These are phyloP conservation scores for Metalampra italica DNA, from an alignment of 2,888 invertebrate genomes.

Conservation along the genomic window DNA sequence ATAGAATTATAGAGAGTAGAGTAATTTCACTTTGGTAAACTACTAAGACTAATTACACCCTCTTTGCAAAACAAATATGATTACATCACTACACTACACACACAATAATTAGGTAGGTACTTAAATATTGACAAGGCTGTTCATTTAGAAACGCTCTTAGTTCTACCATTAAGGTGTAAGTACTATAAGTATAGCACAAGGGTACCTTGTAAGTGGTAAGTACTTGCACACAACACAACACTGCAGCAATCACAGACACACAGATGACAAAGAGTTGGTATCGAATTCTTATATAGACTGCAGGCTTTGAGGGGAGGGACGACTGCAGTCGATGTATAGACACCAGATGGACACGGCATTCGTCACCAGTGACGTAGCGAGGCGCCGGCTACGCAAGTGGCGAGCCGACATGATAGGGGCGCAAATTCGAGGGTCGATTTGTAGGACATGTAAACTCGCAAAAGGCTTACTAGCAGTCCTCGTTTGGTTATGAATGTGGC, in stretches of 20 bases:
- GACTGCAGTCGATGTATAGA: conserved; percentile 7
- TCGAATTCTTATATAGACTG: conserved; percentile 72
- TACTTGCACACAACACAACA: conserved; percentile 67
- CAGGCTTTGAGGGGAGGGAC: conserved; percentile 51
- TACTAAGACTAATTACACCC: no score
- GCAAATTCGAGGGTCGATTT: no score
- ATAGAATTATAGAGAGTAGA: no score
- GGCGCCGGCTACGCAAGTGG: no score
- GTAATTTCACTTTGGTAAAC: no score
- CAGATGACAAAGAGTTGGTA: conserved; percentile 56
- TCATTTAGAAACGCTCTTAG: background rate
- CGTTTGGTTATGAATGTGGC: no score
- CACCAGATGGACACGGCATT: conserved; percentile 21
- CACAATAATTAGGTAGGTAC: background rate
- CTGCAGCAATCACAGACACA: conserved; percentile 66
- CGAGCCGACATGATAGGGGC: background rate
- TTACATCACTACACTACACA: no score
- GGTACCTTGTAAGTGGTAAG: conserved; percentile 56
- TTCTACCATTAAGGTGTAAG: background rate
- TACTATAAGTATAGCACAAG: background rate
- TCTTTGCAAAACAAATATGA: background rate
- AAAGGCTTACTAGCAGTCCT: no score
- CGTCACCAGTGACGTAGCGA: conserved; percentile 4
- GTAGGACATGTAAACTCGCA: no score
- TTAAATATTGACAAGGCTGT: background rate